Evolutionary conservation across 2,797 vertebrate species (phyloP).

Genomic region (Notolabrus celidotus): DNA sequence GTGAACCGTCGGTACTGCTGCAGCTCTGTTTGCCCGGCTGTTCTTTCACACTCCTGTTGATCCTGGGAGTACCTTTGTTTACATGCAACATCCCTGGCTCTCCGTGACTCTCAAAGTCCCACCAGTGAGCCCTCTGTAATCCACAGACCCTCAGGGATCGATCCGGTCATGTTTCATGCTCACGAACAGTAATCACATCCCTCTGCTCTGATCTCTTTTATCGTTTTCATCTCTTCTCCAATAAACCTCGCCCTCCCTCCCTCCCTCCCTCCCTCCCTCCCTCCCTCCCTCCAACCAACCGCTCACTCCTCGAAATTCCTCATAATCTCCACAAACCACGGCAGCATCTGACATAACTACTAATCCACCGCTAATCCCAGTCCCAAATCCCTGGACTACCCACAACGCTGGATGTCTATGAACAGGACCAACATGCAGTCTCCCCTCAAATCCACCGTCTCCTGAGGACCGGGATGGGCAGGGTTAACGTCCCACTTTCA

Average conservation of each 20-base stretch:
- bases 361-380: conserved; percentile 78
- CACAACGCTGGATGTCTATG: conserved; percentile 29
- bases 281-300: neutral
- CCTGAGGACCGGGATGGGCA: conserved; percentile 3
- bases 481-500: neutral
- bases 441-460: conserved; percentile 21
- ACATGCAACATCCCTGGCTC: no score
- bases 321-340: conserved; percentile 80
- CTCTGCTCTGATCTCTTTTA: neutral
- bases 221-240: conserved; percentile 26
- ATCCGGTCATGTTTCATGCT: neutral
- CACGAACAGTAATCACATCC: neutral
- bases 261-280: neutral
- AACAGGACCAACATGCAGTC: conserved; percentile 32
- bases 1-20: no score
- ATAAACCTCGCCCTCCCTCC: neutral
- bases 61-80: no score
- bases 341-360: conserved; percentile 83
- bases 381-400: conserved; percentile 78
- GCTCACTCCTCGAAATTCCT: conserved; percentile 72
- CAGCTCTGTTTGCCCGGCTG: no score
- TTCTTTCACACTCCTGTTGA: no score
- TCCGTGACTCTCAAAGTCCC: no score
- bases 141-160: neutral
- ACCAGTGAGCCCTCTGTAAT: conserved; percentile 1